Evolutionary conservation across 2,113 vertebrate genomes (phyloP).

Genomic region (Halcyon malimbica): DNA sequence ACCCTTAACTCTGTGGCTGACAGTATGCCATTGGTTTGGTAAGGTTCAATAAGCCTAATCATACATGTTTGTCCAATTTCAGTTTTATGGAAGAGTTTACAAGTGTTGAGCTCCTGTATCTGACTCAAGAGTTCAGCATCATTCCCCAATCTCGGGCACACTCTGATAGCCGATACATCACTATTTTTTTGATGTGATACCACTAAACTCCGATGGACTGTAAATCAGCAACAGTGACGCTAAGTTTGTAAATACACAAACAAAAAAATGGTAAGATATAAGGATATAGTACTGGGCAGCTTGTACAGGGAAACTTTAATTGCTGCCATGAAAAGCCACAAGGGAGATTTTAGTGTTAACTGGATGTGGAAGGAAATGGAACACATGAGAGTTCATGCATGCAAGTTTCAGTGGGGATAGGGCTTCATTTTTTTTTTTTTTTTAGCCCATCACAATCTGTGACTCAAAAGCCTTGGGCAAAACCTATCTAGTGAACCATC

Average conservation of each 20-base stretch:
- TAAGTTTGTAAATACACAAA: neutral
- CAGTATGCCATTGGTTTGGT: neutral
- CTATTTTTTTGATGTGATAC: neutral
- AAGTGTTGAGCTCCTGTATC: neutral
- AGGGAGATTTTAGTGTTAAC: conserved; percentile 45
- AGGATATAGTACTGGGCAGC: neutral
- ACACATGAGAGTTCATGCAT: conserved; percentile 17
- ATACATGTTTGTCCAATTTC: neutral
- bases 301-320: neutral
- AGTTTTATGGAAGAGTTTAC: neutral
- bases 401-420: neutral
- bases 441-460: neutral
- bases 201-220: neutral
- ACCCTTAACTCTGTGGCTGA: neutral
- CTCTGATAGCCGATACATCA: neutral
- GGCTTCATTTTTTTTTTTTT: neutral
- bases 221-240: neutral
- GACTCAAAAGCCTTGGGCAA: conserved; percentile 21
- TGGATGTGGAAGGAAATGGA: conserved; percentile 36
- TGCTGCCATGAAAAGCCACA: neutral
- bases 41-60: neutral
- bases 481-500: conserved; percentile 28
- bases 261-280: neutral
- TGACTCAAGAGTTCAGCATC: neutral
- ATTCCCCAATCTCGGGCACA: neutral